A percentile compares a stretch with the other conserved stretches of the same genome.
Conservation (phyloP, 2,888 invertebrate genomes). For the Mechanitis messenoides region DNA sequence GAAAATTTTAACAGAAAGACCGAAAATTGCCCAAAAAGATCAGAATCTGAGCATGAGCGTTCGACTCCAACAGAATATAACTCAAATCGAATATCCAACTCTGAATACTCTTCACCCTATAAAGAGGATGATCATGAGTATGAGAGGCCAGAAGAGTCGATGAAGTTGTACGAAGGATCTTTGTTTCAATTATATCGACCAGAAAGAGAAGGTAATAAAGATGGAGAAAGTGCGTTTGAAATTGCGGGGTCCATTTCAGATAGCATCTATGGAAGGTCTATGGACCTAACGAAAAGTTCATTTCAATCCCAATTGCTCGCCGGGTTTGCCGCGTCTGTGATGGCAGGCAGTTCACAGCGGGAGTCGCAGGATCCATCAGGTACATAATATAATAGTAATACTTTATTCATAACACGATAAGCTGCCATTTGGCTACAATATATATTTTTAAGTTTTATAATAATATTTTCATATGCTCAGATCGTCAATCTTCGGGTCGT, state of each 20-base stretch:
- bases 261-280: constrained; percentile 61
- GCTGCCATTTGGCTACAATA: neutral
- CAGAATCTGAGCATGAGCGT: constrained; percentile 39
- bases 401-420: constrained; percentile 7
- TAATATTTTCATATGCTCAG: constrained; percentile 32
- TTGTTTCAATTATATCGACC: constrained; percentile 63
- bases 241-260: constrained; percentile 51
- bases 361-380: constrained; percentile 58
- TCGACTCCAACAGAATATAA: constrained; percentile 54
- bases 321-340: constrained; percentile 64
- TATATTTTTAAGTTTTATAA: neutral
- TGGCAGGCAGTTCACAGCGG: constrained; percentile 60
- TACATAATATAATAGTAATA: constrained; percentile 29
- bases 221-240: constrained; percentile 49
- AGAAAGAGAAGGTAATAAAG: constrained; percentile 52
- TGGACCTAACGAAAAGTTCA: constrained; percentile 63
- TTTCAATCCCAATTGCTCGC: constrained; percentile 67
- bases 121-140: constrained; percentile 63
- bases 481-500: constrained; percentile 44
- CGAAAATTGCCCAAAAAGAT: constrained; percentile 30
- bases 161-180: constrained; percentile 61
- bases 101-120: constrained; percentile 57
- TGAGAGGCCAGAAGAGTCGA: constrained; percentile 50
- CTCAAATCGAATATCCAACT: constrained; percentile 48
- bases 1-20: constrained; percentile 41